phyloP scores from a whole-genome alignment of 2,797 vertebrate genomes.

The Melanogrammus aeglefinus region DNA sequence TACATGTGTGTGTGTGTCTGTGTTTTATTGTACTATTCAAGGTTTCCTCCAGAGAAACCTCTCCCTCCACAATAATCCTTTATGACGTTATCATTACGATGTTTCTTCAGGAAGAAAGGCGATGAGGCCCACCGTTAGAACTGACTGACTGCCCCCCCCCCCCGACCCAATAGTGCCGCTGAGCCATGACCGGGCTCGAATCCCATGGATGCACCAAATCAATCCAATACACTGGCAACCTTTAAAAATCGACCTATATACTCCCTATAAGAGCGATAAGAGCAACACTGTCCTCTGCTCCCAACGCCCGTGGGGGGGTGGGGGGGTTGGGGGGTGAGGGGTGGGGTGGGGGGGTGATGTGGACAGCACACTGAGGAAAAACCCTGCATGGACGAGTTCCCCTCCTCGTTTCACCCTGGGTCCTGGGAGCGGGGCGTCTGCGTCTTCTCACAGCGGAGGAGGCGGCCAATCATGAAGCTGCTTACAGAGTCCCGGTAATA shows the following conservation, averaged over 20 bases:
- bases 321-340: not conserved
- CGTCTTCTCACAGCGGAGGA: not conserved
- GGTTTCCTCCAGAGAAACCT: conserved; percentile 37
- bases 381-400: not conserved
- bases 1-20: not conserved
- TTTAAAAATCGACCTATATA: conserved; percentile 9
- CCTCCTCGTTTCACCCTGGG: not conserved
- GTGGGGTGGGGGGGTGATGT: not conserved
- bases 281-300: not conserved
- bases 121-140: not conserved
- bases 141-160: not conserved
- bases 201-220: conserved; percentile 19
- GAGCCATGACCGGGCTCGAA: conserved; percentile 7
- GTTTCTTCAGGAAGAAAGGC: conserved; percentile 4
- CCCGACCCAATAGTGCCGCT: conserved; percentile 21
- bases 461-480: not conserved
- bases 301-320: not conserved
- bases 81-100: conserved; percentile 32
- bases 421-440: not conserved
- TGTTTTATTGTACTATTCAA: conserved; percentile 21
- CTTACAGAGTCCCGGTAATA: not conserved
- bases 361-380: not conserved
- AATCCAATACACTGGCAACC: conserved; percentile 12
- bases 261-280: not conserved
- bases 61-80: conserved; percentile 23